Evolutionary conservation across 2,797 vertebrate genomes (phyloP), one percentile per base, ranked within the genome.

Genomic region (Sebastiscus albofasciatus): DNA sequence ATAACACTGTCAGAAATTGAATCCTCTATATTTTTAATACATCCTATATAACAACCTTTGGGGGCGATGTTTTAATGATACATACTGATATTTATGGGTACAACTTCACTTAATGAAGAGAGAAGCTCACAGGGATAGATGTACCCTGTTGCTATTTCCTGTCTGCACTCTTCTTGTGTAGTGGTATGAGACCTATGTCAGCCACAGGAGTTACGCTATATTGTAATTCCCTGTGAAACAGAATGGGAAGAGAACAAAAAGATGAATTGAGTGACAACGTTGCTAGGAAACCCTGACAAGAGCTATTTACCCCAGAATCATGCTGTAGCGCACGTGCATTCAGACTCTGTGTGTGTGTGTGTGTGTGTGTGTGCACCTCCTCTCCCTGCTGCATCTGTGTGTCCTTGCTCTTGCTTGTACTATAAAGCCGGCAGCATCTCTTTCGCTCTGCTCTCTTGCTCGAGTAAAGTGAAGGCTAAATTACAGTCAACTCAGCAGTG

Each of bases 261-360:
- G 26, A 71, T 22, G 33, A 55, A 89, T 77, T 59, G 67, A 79
- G 55, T 73, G 80, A 85, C 82, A 84, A 79, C 1, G 94, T 94
- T 93, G 94, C 93, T 92, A 95, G 89, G 94, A 94, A 81, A 94
- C 92, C 80, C 27, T 64, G 80, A 83, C 69, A 92, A 84, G 36
- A 46, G 80, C 72, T 72, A 55, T 88, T 87, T 92, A 80, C 90
- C 83, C 70, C 58, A 75, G 71, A 90, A 78, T 91, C 77, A 86
- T 77, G 77, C 87, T 65, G 80, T 66, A 83, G 81, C 79, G 79
- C 78, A 86, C 74, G 11, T 77, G 79, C 68, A 56, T 59, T 75
- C 74, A 83, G 22, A 67, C 8, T 67, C 62, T 66, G 27, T 58
- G 72, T 82, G 67, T 73, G 61, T 72, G 66, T 64, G 59, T 72